Evolutionary conservation across 2,797 vertebrate species (phyloP).

Genomic region (Tolypeutes matacus): DNA sequence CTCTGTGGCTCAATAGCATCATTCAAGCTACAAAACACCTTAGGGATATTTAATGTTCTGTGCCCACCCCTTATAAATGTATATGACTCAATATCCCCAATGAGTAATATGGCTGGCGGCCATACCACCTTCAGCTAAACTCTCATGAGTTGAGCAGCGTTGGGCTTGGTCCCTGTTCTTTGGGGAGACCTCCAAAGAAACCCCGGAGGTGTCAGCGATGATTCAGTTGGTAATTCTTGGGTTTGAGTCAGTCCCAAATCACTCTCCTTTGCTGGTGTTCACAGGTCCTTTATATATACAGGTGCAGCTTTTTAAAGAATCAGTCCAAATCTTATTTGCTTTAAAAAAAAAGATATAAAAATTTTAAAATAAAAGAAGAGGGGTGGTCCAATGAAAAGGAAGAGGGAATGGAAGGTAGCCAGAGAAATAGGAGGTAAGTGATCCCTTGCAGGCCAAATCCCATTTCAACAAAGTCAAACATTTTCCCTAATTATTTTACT

Average conservation of each 20-base stretch:
- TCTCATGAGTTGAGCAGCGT: slow-evolving; percentile 71
- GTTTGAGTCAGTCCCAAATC: slow-evolving; percentile 76
- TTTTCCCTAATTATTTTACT: background rate
- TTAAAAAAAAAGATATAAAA: background rate
- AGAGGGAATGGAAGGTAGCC: background rate
- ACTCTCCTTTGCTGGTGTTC: slow-evolving; percentile 62
- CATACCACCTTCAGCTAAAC: slow-evolving; percentile 85
- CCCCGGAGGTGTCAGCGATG: slow-evolving; percentile 79
- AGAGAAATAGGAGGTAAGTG: background rate
- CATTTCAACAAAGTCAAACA: background rate
- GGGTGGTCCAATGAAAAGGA: background rate
- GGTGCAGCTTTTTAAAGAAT: slow-evolving; percentile 44
- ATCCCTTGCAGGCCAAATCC: background rate
- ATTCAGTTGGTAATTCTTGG: slow-evolving; percentile 85
- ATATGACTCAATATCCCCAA: slow-evolving; percentile 88
- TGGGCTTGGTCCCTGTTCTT: slow-evolving; percentile 66
- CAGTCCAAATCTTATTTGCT: background rate
- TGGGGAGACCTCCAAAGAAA: slow-evolving; percentile 85
- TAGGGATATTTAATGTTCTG: slow-evolving; percentile 82
- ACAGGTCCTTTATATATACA: slow-evolving; percentile 29
- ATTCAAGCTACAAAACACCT: slow-evolving; percentile 76
- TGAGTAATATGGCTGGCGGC: slow-evolving; percentile 87
- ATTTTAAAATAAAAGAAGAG: slow-evolving; percentile 7
- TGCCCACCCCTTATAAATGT: slow-evolving; percentile 85
- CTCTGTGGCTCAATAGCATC: background rate